Percentiles rank a stretch among this genome's conserved stretches.
Evolutionary conservation across 2,797 vertebrate species (phyloP).

Genomic region (Gymnoscopelus braueri): DNA sequence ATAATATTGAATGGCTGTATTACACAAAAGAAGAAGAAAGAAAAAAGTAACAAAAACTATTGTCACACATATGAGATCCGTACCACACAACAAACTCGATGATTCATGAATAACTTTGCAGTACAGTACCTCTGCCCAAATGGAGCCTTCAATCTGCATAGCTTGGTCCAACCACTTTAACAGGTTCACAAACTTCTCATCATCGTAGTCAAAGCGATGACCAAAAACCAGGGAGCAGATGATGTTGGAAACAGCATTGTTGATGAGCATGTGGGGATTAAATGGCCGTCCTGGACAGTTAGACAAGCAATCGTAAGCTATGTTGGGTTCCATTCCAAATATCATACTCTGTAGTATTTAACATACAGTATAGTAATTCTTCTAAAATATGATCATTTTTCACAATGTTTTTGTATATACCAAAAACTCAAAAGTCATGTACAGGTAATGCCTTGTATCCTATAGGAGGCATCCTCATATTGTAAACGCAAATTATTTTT

Average conservation of each 20-base stretch:
- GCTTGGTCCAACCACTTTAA: constrained; percentile 16
- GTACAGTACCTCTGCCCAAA: constrained; percentile 1
- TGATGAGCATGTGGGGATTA: constrained; percentile 34
- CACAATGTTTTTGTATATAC: no score
- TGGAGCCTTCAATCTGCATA: background rate
- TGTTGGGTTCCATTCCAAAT: background rate
- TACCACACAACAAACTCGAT: no score
- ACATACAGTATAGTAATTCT: background rate
- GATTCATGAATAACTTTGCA: background rate
- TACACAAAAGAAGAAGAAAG: no score
- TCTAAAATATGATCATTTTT: no score
- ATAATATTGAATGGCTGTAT: no score
- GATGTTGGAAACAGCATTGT: constrained; percentile 54
- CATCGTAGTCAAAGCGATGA: constrained; percentile 48
- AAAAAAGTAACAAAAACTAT: no score
- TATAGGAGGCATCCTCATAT: background rate
- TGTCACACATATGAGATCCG: no score
- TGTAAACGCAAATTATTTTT: constrained; percentile 13
- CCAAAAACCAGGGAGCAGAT: constrained; percentile 57
- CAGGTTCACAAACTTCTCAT: constrained; percentile 41
- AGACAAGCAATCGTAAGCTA: background rate
- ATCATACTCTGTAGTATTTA: background rate
- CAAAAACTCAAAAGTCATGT: background rate
- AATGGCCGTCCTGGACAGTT: constrained; percentile 31
- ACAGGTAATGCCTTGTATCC: no score